Percentiles rank a stretch among this genome's conserved stretches.
Conservation (phyloP, 2,888 invertebrate genomes). For the Miltochrista miniata region DNA sequence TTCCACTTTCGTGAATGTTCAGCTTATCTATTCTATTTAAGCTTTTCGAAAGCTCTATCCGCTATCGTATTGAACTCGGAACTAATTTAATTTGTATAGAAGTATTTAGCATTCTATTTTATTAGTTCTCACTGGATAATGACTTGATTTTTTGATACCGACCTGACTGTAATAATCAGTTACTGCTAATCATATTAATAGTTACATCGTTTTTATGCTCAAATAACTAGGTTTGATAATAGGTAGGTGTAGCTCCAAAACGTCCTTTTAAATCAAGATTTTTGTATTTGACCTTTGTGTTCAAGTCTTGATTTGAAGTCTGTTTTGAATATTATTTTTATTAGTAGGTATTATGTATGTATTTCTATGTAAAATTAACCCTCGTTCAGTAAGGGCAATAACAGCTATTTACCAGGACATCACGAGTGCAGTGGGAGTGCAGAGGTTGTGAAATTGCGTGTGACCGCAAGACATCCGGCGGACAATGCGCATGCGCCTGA, state of each 20-base stretch:
- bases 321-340: slow-evolving; percentile 4
- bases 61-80: too few relatives aligned
- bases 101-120: slow-evolving; percentile 10
- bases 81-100: too few relatives aligned
- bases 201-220: slow-evolving; percentile 34
- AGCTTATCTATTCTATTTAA: too few relatives aligned
- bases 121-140: slow-evolving; percentile 15
- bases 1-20: too few relatives aligned
- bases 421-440: slow-evolving; percentile 57
- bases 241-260: slow-evolving; percentile 30
- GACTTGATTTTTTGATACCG: slow-evolving; percentile 15
- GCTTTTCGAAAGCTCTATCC: too few relatives aligned
- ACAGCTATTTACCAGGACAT: slow-evolving; percentile 56
- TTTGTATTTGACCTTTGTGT: slow-evolving; percentile 19
- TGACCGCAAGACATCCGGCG: slow-evolving; percentile 82
- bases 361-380: slow-evolving; percentile 11
- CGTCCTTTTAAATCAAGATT: slow-evolving; percentile 36
- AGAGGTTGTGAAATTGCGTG: slow-evolving; percentile 80
- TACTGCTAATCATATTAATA: slow-evolving; percentile 38
- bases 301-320: slow-evolving; percentile 8
- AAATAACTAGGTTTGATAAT: slow-evolving; percentile 34
- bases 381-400: slow-evolving; percentile 31
- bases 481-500: slow-evolving; percentile 63
- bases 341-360: background rate
- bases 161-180: slow-evolving; percentile 36